Percentiles rank a stretch among this genome's conserved stretches.
These are phyloP conservation scores for Etheostoma nigrum DNA, from an alignment of 2,797 vertebrate genomes.

Conservation along the genomic window DNA sequence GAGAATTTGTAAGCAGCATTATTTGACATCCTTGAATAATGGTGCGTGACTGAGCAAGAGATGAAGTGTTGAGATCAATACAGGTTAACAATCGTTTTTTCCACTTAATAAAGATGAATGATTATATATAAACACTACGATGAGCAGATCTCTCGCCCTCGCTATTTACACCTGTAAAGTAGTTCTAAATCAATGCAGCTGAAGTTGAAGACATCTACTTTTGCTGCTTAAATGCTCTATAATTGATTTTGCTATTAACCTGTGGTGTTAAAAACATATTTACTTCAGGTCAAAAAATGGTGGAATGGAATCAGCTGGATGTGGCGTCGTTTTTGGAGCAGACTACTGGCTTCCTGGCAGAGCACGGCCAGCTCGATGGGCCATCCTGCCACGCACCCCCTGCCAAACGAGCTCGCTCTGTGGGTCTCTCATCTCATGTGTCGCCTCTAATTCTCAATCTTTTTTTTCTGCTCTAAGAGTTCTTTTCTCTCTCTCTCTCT, in stretches of 20 bases:
- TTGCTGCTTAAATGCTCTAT: not conserved
- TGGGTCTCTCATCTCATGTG: slow-evolving; percentile 82
- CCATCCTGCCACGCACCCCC: slow-evolving; percentile 94
- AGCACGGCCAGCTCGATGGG: slow-evolving; percentile 97
- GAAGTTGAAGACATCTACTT: not conserved
- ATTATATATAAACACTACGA: not conserved
- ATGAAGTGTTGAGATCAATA: slow-evolving; percentile 3
- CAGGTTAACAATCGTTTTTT: not conserved
- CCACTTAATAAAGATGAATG: not conserved
- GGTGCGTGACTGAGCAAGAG: not conserved
- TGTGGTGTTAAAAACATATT: slow-evolving; percentile 5
- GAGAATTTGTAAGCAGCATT: not conserved
- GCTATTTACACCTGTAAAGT: not conserved
- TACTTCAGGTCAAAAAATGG: slow-evolving; percentile 94
- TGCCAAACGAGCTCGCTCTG: slow-evolving; percentile 95
- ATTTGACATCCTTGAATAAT: not conserved
- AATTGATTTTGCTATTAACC: not conserved
- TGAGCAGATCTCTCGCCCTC: not conserved
- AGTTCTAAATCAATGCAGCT: not conserved
- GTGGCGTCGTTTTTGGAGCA: slow-evolving; percentile 97
- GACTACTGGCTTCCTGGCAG: slow-evolving; percentile 94
- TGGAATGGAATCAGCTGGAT: slow-evolving; percentile 98
- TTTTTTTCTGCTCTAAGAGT: not conserved
- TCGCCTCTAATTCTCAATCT: slow-evolving; percentile 10
- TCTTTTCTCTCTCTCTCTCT: slow-evolving; percentile 16